These are phyloP conservation scores for Pterobdella sp. DNA, from an alignment of 2,888 invertebrate species.

Conservation along the genomic window DNA sequence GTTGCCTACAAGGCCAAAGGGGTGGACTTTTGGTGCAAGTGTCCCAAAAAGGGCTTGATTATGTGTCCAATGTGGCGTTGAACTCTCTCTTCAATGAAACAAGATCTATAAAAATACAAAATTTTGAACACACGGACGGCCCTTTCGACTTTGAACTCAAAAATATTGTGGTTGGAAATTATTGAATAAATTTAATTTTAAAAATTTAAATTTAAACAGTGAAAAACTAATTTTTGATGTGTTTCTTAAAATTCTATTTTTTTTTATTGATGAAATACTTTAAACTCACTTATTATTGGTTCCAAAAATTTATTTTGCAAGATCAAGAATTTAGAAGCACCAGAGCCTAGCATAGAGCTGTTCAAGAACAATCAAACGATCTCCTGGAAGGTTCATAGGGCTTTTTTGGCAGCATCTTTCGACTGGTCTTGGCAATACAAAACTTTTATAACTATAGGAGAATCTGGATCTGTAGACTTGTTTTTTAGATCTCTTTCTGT, in stretches of 20 bases:
- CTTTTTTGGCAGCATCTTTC: neutral
- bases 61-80: neutral
- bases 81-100: neutral
- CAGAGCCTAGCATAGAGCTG: no score
- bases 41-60: conserved; percentile 12
- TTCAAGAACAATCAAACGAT: conserved; percentile 4
- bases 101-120: neutral
- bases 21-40: conserved; percentile 4
- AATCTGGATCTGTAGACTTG: neutral
- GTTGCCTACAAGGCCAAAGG: neutral
- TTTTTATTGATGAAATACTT: neutral
- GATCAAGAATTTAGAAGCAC: no score
- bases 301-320: no score
- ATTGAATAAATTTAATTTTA: no score
- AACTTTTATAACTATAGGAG: neutral
- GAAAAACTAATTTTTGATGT: no score
- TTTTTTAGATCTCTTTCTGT: neutral
- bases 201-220: no score
- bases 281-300: neutral
- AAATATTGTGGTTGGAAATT: conserved; percentile 27
- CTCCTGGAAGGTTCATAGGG: neutral
- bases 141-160: conserved; percentile 18
- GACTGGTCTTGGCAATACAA: conserved; percentile 8
- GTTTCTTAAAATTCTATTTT: no score
- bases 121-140: neutral